phyloP scores from a whole-genome alignment of 1,140 invertebrate genomes.

The Lordiphosa stackelbergi region DNA sequence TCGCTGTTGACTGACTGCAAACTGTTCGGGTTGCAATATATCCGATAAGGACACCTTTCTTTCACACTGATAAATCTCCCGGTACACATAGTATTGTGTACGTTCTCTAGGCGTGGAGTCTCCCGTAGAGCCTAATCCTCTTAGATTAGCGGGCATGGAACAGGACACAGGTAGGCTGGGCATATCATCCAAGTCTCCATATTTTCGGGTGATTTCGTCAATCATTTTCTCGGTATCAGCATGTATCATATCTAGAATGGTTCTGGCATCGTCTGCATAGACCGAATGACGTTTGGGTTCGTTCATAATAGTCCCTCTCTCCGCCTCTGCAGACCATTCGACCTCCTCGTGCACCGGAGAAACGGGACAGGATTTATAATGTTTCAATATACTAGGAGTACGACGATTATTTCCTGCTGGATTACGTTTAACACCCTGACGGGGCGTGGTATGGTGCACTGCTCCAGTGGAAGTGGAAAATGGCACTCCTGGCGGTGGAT shows the following conservation, averaged over 20 bases:
- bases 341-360: slow-evolving; percentile 84
- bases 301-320: slow-evolving; percentile 29
- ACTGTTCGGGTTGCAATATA: slow-evolving; percentile 67
- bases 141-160: slow-evolving; percentile 60
- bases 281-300: slow-evolving; percentile 74
- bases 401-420: slow-evolving; percentile 72
- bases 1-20: slow-evolving; percentile 48
- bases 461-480: slow-evolving; percentile 24
- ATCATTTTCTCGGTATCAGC: slow-evolving; percentile 82
- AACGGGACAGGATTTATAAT: slow-evolving; percentile 84
- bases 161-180: slow-evolving; percentile 45
- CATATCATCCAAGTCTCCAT: slow-evolving; percentile 79
- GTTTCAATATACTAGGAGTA: slow-evolving; percentile 81
- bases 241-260: slow-evolving; percentile 81
- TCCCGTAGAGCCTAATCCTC: slow-evolving; percentile 45
- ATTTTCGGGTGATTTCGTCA: slow-evolving; percentile 81
- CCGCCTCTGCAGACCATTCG: slow-evolving; percentile 78
- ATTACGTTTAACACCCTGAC: slow-evolving; percentile 54
- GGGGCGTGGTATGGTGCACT: slow-evolving; percentile 8
- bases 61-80: slow-evolving; percentile 74
- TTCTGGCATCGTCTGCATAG: slow-evolving; percentile 79
- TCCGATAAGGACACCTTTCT: slow-evolving; percentile 74
- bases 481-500: slow-evolving; percentile 70
- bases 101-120: slow-evolving; percentile 71
- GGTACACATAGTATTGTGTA: slow-evolving; percentile 87